Percentiles rank a stretch among this genome's conserved stretches.
Conservation (phyloP, 2,113 vertebrate genomes). For the Engystomops pustulosus region DNA sequence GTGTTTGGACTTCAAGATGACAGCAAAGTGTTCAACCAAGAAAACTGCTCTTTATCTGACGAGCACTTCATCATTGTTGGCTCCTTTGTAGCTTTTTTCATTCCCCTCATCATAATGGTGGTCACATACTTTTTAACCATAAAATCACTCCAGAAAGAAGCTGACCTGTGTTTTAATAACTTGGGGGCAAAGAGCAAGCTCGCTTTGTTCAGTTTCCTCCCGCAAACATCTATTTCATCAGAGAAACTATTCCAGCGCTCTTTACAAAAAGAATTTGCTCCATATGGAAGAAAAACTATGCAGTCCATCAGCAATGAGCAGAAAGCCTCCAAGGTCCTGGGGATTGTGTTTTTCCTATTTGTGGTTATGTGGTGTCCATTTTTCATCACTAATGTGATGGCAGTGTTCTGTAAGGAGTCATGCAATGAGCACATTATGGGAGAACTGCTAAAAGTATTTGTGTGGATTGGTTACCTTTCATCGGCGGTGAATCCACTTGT, state of each 20-base stretch:
- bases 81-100: slow-evolving; percentile 94
- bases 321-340: slow-evolving; percentile 95
- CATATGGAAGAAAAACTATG: slow-evolving; percentile 84
- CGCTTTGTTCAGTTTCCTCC: slow-evolving; percentile 85
- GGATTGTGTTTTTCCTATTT: slow-evolving; percentile 95
- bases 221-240: slow-evolving; percentile 86
- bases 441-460: slow-evolving; percentile 89
- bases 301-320: slow-evolving; percentile 97
- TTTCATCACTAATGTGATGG: slow-evolving; percentile 95
- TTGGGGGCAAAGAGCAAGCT: slow-evolving; percentile 83
- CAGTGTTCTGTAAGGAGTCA: slow-evolving; percentile 81
- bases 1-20: slow-evolving; percentile 89
- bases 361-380: slow-evolving; percentile 99
- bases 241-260: slow-evolving; percentile 88
- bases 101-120: slow-evolving; percentile 94
- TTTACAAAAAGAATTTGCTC: slow-evolving; percentile 75
- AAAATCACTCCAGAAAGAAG: slow-evolving; percentile 89
- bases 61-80: slow-evolving; percentile 90
- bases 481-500: slow-evolving; percentile 94
- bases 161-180: slow-evolving; percentile 85
- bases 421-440: slow-evolving; percentile 81
- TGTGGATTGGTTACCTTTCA: slow-evolving; percentile 96
- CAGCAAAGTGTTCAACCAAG: slow-evolving; percentile 89
- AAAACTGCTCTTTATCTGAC: slow-evolving; percentile 87
- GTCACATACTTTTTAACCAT: slow-evolving; percentile 96